Conservation (phyloP, 2,888 invertebrate species). For the Monochamus alternatus region DNA sequence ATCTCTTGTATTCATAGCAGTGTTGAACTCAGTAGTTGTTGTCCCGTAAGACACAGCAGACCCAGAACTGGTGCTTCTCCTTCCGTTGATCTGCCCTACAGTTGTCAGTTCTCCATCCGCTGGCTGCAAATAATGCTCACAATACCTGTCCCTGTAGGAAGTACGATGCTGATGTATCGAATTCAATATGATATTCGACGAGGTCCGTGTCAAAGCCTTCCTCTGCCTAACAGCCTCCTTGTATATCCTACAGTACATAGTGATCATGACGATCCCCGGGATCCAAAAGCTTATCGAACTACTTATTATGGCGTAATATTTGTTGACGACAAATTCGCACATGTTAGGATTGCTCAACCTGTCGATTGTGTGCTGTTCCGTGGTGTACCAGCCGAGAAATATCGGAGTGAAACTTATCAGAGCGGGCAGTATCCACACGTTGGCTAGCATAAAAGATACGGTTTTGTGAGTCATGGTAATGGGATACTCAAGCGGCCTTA, state of each 20-base stretch:
- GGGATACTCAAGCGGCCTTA: conserved; percentile 92
- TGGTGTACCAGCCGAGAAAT: conserved; percentile 89
- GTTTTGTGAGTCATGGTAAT: conserved; percentile 91
- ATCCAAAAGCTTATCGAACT: conserved; percentile 95
- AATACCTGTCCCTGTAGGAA: conserved; percentile 73
- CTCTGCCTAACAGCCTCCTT: conserved; percentile 88
- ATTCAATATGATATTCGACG: conserved; percentile 88
- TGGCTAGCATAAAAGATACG: conserved; percentile 86
- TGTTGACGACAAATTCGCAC: conserved; percentile 89
- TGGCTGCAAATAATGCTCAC: conserved; percentile 75
- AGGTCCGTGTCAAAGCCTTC: conserved; percentile 88
- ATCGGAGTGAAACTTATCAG: conserved; percentile 95
- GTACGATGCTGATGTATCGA: conserved; percentile 88
- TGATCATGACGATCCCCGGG: conserved; percentile 92
- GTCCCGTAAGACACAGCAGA: conserved; percentile 72
- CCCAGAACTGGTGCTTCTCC: conserved; percentile 76
- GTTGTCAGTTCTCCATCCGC: conserved; percentile 74
- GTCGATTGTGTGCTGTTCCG: conserved; percentile 74
- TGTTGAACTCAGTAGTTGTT: conserved; percentile 68
- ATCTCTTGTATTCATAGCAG: conserved; percentile 70
- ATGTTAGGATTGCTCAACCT: conserved; percentile 80
- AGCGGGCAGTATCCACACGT: conserved; percentile 94
- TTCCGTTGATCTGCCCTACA: conserved; percentile 74
- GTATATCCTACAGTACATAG: conserved; percentile 91
- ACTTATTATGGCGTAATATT: conserved; percentile 89